Evolutionary conservation across 1,140 invertebrate genomes (phyloP), one percentile per base, ranked within the genome.

Genomic region (Cotesia chilonis): DNA sequence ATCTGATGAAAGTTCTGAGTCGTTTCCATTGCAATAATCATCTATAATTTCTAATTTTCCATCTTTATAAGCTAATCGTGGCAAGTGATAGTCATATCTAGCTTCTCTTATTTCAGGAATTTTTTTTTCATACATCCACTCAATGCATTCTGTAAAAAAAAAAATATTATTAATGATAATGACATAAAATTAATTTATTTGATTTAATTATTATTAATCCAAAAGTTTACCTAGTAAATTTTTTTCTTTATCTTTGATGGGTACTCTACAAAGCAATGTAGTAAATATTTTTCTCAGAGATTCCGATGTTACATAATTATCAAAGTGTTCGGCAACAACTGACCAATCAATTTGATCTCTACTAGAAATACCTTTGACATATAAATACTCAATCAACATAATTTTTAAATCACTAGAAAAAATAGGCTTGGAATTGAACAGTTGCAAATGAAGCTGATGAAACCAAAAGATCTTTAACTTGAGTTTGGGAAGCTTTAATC

Each of bases 331-430:
- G 12, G 61, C 47, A 52, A 84, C 51, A 37, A 76, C 68, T 0
- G 67, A 1, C 83, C 82, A 85, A 9, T 74, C 55, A 59, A 84
- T 78, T 28, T 83, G 76, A 35, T 64, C 59, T 12, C 14, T 51
- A 71, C 71, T 35, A 0, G 73, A 57, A 60, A 81, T 75, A 70
- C 78, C 72, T 69, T 76, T 78, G 6, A n/a, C 54, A 70, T 84
- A 78, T 10, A 85, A 20, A 17, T 81, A 79, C 74, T 85, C 79
- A 64, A 85, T 85, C 66, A 86, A 59, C 60, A 81, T 72, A 73
- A 84, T 81, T 70, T 81, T 85, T 35, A 84, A 72, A 36, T 84
- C 78, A 70, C 79, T 83, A 9, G 80, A 63, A 68, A 77, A 82
- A 71, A 86, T 78, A 4, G 76, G 74, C 28, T 68, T 14, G 17